These are phyloP conservation scores for Amphiprion clarkii DNA, from an alignment of 2,797 vertebrate species.

Conservation along the genomic window DNA sequence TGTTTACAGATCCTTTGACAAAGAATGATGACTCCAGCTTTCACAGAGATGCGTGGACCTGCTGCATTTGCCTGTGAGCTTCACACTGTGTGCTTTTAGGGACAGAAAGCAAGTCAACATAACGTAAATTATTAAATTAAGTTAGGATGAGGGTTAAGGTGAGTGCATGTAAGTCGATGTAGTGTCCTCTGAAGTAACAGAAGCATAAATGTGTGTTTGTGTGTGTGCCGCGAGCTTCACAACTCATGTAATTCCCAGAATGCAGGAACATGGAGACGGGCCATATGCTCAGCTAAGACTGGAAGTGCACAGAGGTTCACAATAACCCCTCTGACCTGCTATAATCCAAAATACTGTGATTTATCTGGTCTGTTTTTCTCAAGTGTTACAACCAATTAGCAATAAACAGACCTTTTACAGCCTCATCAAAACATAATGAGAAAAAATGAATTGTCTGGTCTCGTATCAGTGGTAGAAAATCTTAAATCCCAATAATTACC, in stretches of 20 bases:
- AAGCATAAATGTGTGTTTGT: neutral
- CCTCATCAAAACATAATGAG: neutral
- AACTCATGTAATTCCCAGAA: neutral
- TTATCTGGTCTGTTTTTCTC: neutral
- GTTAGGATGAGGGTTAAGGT: too few relatives aligned
- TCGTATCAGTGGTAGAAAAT: neutral
- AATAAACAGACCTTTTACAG: slow-evolving; percentile 5
- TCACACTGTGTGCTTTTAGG: too few relatives aligned
- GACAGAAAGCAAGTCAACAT: too few relatives aligned
- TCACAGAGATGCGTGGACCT: too few relatives aligned
- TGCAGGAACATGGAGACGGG: slow-evolving; percentile 11
- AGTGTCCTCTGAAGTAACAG: too few relatives aligned
- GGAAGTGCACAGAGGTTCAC: neutral
- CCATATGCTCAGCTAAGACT: slow-evolving; percentile 3
- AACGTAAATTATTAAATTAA: too few relatives aligned
- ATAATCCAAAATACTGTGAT: neutral
- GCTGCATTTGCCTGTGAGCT: too few relatives aligned
- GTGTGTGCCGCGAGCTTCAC: neutral
- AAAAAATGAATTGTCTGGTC: neutral
- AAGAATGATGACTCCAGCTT: too few relatives aligned
- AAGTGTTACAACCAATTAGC: neutral
- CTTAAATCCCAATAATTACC: neutral
- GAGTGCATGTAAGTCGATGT: too few relatives aligned
- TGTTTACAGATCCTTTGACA: too few relatives aligned
- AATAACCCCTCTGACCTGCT: neutral